phyloP scores from a whole-genome alignment of 2,888 invertebrate species.

The Pelosia muscerda region DNA sequence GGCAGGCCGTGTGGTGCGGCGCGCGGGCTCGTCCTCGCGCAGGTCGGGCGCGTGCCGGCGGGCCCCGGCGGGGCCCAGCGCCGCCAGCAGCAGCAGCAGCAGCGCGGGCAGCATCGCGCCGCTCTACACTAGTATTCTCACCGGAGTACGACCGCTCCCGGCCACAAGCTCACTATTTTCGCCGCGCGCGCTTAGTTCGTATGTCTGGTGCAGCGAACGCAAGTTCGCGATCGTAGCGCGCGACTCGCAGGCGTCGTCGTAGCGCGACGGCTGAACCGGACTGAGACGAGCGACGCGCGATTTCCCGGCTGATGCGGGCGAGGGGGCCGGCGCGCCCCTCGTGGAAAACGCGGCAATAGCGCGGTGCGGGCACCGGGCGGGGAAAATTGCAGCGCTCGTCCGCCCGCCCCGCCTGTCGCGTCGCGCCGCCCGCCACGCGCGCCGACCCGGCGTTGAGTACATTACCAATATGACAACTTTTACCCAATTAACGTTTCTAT shows the following conservation, averaged over 20 bases:
- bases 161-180: constrained; percentile 84
- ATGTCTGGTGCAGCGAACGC: constrained; percentile 64
- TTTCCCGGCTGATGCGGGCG: constrained; percentile 81
- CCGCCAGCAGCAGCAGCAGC: constrained; percentile 76
- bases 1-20: constrained; percentile 89
- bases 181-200: constrained; percentile 71
- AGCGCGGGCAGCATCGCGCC: constrained; percentile 78
- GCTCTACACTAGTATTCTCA: constrained; percentile 65
- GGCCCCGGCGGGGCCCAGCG: constrained; percentile 69
- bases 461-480: constrained; percentile 35
- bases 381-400: constrained; percentile 76
- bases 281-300: constrained; percentile 81
- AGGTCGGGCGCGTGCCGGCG: constrained; percentile 89
- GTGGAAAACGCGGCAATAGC: constrained; percentile 79
- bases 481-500: constrained; percentile 19
- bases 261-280: constrained; percentile 82
- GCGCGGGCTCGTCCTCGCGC: constrained; percentile 89
- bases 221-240: constrained; percentile 72
- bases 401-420: constrained; percentile 63
- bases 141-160: constrained; percentile 70
- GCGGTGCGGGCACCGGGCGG: constrained; percentile 81
- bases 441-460: constrained; percentile 36
- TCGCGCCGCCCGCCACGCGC: constrained; percentile 52
- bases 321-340: constrained; percentile 81
- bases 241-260: constrained; percentile 76